phyloP scores from a whole-genome alignment of 2,888 invertebrate species.

The Deilephila elpenor region DNA sequence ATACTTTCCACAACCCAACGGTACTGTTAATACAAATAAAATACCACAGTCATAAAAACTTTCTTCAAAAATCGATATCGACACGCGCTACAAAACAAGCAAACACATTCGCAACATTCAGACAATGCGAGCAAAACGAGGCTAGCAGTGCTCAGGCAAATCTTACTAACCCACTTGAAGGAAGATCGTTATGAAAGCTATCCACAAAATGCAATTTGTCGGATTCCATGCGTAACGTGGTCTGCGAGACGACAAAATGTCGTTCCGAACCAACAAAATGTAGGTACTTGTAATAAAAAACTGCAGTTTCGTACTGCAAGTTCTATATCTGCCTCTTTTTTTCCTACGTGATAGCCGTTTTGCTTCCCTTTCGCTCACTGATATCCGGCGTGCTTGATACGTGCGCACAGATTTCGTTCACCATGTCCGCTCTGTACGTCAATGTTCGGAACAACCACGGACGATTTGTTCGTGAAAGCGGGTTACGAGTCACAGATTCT shows the following conservation, averaged over 20 bases:
- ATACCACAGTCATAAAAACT: neutral
- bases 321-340: too few species aligned
- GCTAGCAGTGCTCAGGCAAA: neutral
- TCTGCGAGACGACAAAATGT: slow-evolving; percentile 51
- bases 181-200: slow-evolving; percentile 60
- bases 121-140: neutral
- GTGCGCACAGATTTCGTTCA: too few species aligned
- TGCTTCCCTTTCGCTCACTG: too few species aligned
- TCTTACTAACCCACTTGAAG: slow-evolving; percentile 51
- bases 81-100: neutral
- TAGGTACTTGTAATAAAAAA: too few species aligned
- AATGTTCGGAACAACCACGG: slow-evolving; percentile 48
- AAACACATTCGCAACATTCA: slow-evolving; percentile 3
- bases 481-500: slow-evolving; percentile 45
- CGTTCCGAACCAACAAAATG: slow-evolving; percentile 33
- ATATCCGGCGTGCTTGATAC: too few species aligned
- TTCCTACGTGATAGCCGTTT: too few species aligned
- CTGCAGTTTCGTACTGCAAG: too few species aligned
- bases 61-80: slow-evolving; percentile 1
- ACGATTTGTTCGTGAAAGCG: slow-evolving; percentile 61
- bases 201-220: slow-evolving; percentile 62
- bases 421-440: too few species aligned
- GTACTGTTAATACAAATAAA: neutral
- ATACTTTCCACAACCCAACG: too few species aligned
- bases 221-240: slow-evolving; percentile 59